A percentile compares a stretch with the other conserved stretches of the same genome.
phyloP scores from a whole-genome alignment of 2,888 invertebrate genomes.

The Dione vanillae region DNA sequence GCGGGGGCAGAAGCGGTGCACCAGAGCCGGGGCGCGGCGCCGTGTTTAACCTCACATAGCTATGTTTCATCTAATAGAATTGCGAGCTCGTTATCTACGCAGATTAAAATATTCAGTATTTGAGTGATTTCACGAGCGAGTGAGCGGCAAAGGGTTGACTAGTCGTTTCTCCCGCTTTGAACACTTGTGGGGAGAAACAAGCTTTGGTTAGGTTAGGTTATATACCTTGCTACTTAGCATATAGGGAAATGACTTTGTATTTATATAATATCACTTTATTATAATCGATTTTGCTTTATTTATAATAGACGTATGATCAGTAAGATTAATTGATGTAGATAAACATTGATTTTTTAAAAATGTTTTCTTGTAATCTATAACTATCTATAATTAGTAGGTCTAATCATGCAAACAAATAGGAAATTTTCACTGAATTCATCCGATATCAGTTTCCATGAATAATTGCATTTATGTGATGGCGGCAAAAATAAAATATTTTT shows the following conservation, averaged over 20 bases:
- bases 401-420: conserved; percentile 72
- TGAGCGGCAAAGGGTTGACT: conserved; percentile 84
- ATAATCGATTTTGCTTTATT: background rate
- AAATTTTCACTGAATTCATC: conserved; percentile 77
- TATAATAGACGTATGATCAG: background rate
- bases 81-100: conserved; percentile 84
- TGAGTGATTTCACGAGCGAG: conserved; percentile 85
- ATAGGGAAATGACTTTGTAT: conserved; percentile 61
- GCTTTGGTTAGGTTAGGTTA: conserved; percentile 58
- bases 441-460: conserved; percentile 75
- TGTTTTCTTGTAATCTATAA: no score
- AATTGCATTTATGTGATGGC: conserved; percentile 79
- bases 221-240: conserved; percentile 66
- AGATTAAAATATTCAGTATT: conserved; percentile 85
- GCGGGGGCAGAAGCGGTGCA: conserved; percentile 50
- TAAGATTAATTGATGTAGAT: no score
- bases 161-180: conserved; percentile 82
- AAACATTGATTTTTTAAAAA: no score
- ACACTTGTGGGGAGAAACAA: conserved; percentile 75
- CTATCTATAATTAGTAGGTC: no score
- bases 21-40: conserved; percentile 37
- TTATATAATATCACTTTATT: background rate
- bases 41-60: conserved; percentile 77
- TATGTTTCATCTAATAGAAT: conserved; percentile 84
- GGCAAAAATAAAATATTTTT: conserved; percentile 79